Base-by-base conservation (phyloP, 2,888 invertebrate genomes). In the Drosophila kokeensis region DNA sequence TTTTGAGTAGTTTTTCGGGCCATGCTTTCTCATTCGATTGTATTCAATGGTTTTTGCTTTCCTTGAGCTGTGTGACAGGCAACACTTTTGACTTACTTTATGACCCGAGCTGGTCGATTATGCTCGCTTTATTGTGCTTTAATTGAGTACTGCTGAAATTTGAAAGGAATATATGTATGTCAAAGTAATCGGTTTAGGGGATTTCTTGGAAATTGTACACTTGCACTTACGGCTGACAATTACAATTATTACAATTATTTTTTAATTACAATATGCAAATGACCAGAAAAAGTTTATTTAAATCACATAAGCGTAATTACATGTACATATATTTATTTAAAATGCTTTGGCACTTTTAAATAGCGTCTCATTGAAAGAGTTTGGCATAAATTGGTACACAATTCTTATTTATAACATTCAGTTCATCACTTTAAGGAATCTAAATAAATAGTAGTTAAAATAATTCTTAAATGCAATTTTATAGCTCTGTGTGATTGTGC, bases 11-110 rank as follows among this genome's bases (percentile, higher is more conserved):
- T 83, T 83, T 89, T 87, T 89, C 75, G 79, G 87, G 89, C 59
- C 84, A 86, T 68, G 75, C 73, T 85, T 89, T 83, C 75, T 81
- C 75, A 57, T 71, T 79, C 58, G 61, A 68, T 69, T 79, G 48
- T 55, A 57, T 21, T 36, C 53, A 73, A 38, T 4, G 59, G 59
- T 71, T 83, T 77, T 81, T 81, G 73, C 73, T 84, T 82, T 87
- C 80, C 69, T 70, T 76, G 49, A 21, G 34, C 11, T 29, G 64
- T 68, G 75, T 65, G 76, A 71, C 80, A 71, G 62, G 71, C 67
- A 72, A 72, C 74, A 75, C 78, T 70, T 84, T 84, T 85, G 85
- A 53, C 88, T 82, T 84, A 89, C 88, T 82, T 84, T 84, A 81
- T 68, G 75, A 60, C 69, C 73, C 53, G 21, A 15, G 64, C 57